Evolutionary conservation across 37 sponge, comb jelly and placozoan genomes (phyloP), one percentile per base, ranked within the genome.

Genomic region (Corticium candelabrum): DNA sequence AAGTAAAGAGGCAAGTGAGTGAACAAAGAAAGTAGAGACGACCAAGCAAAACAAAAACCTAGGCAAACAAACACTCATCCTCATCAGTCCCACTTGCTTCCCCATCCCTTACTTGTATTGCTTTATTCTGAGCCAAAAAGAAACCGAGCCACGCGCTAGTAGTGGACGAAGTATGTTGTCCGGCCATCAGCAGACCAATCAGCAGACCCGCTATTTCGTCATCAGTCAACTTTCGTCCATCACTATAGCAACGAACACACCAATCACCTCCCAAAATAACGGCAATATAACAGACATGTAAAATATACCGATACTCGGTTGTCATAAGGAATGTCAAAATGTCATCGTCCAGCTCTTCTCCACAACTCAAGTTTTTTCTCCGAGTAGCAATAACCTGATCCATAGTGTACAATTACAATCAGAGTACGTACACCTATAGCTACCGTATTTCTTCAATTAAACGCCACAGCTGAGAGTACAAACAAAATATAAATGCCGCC

Each of bases 111-210:
- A 82, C 89, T 83, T 90, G 91, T 7, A 85, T 68, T 21, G 75
- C 34, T 35, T 90, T 87, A 77, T 93, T 5, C 40, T 41, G 40
- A n/a, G 94, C 85, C 1, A 93, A 70, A 74, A 81, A 93, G 82
- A 90, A 90, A 35, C 90, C 88, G 29, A 93, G 80, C 94, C 94
- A 93, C 3, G 94, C 80, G 35, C 90, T 87, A 39, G 94, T 93
- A 67, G 94, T 84, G 40, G 94, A 93, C 67, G 91, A 91, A 37
- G 94, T 93, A 82, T 93, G 94, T 50, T 93, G 94, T 0, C 94
- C 94, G 1, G 94, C 94, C 86, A 93, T 41, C 41, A 93, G 78
- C 7, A 93, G 37, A 1, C 85, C 94, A 41, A 93, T 90, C 83
- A 93, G 37, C 90, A 93, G 80, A 0, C 94, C 94, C 37, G 87